These are phyloP conservation scores for Andrena bicolor DNA, from an alignment of 2,888 invertebrate species.

Conservation along the genomic window DNA sequence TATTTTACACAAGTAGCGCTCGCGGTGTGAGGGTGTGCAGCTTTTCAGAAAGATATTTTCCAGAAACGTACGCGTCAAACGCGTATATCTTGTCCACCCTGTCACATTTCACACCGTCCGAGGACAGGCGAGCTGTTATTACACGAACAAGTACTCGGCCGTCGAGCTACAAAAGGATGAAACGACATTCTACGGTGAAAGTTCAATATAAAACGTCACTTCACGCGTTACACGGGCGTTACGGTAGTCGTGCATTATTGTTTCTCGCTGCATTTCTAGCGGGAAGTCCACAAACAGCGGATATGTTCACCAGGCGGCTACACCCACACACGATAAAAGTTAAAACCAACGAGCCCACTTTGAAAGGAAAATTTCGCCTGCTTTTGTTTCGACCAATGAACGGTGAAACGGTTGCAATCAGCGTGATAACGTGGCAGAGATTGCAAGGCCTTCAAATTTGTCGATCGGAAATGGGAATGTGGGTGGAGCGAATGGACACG, in stretches of 20 bases:
- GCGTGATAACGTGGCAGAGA: slow-evolving; percentile 1
- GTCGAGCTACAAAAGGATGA: slow-evolving; percentile 35
- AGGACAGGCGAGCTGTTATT: slow-evolving; percentile 37
- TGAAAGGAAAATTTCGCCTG: background rate
- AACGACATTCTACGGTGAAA: slow-evolving; percentile 31
- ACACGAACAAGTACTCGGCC: slow-evolving; percentile 26
- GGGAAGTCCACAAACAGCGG: background rate
- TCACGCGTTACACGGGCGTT: slow-evolving; percentile 15
- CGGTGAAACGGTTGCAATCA: slow-evolving; percentile 23
- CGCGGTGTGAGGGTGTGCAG: background rate
- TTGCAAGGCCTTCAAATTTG: slow-evolving; percentile 30
- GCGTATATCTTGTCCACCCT: slow-evolving; percentile 30
- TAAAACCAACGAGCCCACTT: background rate
- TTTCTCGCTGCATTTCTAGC: background rate
- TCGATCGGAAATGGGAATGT: slow-evolving; percentile 39
- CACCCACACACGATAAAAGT: too few species aligned
- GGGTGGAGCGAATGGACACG: slow-evolving; percentile 23
- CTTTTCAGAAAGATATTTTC: slow-evolving; percentile 27
- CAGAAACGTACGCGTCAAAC: slow-evolving; percentile 19
- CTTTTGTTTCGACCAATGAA: background rate
- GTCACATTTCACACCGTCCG: slow-evolving; percentile 30
- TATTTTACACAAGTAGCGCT: slow-evolving; percentile 3
- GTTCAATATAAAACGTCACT: slow-evolving; percentile 50
- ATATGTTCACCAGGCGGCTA: background rate
- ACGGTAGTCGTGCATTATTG: slow-evolving; percentile 27